Evolutionary conservation across 1,140 invertebrate species (phyloP).

Genomic region (Leptopilina boulardi): DNA sequence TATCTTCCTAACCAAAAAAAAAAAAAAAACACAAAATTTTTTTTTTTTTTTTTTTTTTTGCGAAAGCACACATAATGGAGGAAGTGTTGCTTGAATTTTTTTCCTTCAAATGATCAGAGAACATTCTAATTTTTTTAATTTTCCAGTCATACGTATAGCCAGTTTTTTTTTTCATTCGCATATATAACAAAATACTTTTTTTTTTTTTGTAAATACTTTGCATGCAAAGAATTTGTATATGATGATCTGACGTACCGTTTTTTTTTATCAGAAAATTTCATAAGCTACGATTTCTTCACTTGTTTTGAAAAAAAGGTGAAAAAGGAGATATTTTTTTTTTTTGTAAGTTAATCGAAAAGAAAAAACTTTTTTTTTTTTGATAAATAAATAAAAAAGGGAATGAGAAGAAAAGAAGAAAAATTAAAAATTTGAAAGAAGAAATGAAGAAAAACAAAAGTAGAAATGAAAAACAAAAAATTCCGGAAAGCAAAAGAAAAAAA

Average conservation of each 20-base stretch:
- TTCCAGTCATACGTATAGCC: not conserved
- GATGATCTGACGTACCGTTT: constrained; percentile 4
- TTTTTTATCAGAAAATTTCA: not conserved
- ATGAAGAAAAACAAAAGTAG: no score
- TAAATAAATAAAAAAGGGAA: not conserved
- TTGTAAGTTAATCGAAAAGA: no score
- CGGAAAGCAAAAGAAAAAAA: not conserved
- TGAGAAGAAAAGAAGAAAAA: no score
- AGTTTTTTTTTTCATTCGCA: constrained; percentile 16
- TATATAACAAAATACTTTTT: constrained; percentile 1
- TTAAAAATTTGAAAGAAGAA: no score
- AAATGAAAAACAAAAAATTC: no score
- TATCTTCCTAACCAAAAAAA: constrained; percentile 59
- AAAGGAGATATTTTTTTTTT: not conserved
- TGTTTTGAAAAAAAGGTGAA: no score
- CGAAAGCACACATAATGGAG: constrained; percentile 56
- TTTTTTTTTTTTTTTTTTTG: constrained; percentile 51
- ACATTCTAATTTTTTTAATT: not conserved
- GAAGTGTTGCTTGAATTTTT: not conserved
- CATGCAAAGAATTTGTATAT: not conserved
- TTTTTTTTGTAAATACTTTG: not conserved
- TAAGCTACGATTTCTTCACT: constrained; percentile 12
- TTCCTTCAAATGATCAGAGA: not conserved
- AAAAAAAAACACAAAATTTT: constrained; percentile 56
- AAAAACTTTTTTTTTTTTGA: no score